Conservation (phyloP, 2,888 invertebrate species). For the Plutella xylostella region DNA sequence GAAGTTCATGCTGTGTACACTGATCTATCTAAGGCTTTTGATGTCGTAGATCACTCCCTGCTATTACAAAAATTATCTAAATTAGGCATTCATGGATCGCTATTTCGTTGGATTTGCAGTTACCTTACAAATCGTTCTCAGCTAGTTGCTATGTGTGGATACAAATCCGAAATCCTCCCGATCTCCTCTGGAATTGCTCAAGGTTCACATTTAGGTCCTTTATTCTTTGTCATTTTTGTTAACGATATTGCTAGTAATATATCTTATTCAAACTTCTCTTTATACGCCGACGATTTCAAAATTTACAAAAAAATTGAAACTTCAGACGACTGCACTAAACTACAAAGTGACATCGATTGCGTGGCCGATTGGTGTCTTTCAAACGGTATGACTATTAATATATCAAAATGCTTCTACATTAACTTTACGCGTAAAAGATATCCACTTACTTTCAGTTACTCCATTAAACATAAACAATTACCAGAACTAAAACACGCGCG, state of each 20-base stretch:
- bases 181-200: neutral
- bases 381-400: neutral
- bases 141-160: too few species aligned
- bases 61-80: too few species aligned
- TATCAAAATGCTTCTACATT: neutral
- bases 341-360: too few species aligned
- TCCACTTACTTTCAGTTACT: neutral
- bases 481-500: neutral
- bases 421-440: neutral
- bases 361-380: neutral
- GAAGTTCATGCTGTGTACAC: too few species aligned
- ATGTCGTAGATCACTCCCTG: too few species aligned
- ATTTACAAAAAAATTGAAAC: neutral
- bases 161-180: too few species aligned
- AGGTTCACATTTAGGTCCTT: neutral
- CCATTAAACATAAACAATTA: neutral
- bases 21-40: too few species aligned
- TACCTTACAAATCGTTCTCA: too few species aligned
- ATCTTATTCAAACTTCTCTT: neutral
- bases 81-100: too few species aligned
- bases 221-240: neutral
- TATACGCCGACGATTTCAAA: neutral
- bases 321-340: neutral
- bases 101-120: too few species aligned
- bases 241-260: neutral